Evolutionary conservation across 2,888 invertebrate genomes (phyloP), one percentile per base, ranked within the genome.

Genomic region (Cylloceria caligata): DNA sequence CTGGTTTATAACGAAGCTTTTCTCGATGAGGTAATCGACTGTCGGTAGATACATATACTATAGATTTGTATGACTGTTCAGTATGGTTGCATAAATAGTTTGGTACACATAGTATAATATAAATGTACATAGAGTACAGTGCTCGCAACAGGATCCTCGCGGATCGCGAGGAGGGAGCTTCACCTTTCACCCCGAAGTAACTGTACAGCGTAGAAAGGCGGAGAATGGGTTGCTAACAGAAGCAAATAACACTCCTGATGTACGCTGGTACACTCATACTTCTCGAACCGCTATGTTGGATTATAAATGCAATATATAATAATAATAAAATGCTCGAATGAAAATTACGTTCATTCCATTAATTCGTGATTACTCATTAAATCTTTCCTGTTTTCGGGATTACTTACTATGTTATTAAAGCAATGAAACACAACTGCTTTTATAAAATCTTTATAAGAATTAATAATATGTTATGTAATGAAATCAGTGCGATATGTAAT

Each of bases 151-250:
- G 76, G 62, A 81, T 77, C 73, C 77, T 73, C 80, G 62, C 24
- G n/a, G 42, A 47, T 34, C 57, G 19, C 7, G 62, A 39, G 76
- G 71, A 68, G 80, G 78, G 78, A 81, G 75, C 74, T 81, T 89
- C 87, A 88, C 89, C 89, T 89, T 89, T 89, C 89, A 89, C 88
- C 88, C 88, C 62, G 84, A 77, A 84, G 74, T 89, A 90, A 89
- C 89, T 88, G 89, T 89, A 88, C 85, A 86, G 78, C 83, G 82
- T 71, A 86, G 85, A 88, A 86, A 87, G 85, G 85, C 86, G 80
- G 85, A 79, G 86, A 87, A 88, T 83, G 83, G 84, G 83, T 86
- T 84, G 83, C 80, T 79, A 81, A 80, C 85, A 85, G 82, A 84
- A 84, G 83, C 83, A 83, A 80, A 83, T 84, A 84, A 83, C 81